Evolutionary conservation across 1,140 invertebrate genomes (phyloP).

Genomic region (Drosophila nigromelanica): DNA sequence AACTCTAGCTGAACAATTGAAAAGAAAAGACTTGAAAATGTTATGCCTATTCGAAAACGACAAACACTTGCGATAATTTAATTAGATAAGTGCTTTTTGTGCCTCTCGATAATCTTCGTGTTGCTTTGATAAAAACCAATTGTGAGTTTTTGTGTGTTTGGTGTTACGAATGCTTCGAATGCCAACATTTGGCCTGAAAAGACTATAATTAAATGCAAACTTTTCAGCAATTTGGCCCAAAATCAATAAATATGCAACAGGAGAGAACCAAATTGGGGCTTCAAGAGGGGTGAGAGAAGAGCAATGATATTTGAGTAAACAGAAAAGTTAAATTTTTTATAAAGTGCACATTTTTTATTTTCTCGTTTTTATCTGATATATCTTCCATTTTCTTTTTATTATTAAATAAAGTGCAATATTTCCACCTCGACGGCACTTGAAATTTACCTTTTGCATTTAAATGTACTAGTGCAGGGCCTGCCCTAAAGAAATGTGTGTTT

Average conservation of each 20-base stretch:
- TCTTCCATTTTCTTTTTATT: slow-evolving; percentile 7
- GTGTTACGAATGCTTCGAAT: not conserved
- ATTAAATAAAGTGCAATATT: slow-evolving; percentile 26
- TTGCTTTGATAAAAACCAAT: not conserved
- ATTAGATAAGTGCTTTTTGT: too few relatives aligned
- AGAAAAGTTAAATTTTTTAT: slow-evolving; percentile 29
- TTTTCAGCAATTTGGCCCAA: slow-evolving; percentile 17
- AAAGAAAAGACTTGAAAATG: too few relatives aligned
- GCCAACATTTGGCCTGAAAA: slow-evolving; percentile 11
- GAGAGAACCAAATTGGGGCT: not conserved
- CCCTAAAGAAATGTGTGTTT: too few relatives aligned
- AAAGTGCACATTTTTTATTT: slow-evolving; percentile 15
- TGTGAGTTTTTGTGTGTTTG: not conserved
- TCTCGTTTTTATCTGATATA: not conserved
- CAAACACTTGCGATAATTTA: too few relatives aligned
- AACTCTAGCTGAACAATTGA: too few relatives aligned
- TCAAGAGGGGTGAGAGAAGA: not conserved
- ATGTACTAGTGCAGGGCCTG: too few relatives aligned
- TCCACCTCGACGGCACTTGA: not conserved
- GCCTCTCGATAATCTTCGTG: too few relatives aligned
- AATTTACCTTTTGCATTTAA: not conserved
- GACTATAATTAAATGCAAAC: slow-evolving; percentile 21
- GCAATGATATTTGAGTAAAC: not conserved
- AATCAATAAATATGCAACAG: slow-evolving; percentile 29
- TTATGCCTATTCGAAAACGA: too few relatives aligned